phyloP scores from a whole-genome alignment of 2,113 vertebrate species.

The Peromyscus polionotus region DNA sequence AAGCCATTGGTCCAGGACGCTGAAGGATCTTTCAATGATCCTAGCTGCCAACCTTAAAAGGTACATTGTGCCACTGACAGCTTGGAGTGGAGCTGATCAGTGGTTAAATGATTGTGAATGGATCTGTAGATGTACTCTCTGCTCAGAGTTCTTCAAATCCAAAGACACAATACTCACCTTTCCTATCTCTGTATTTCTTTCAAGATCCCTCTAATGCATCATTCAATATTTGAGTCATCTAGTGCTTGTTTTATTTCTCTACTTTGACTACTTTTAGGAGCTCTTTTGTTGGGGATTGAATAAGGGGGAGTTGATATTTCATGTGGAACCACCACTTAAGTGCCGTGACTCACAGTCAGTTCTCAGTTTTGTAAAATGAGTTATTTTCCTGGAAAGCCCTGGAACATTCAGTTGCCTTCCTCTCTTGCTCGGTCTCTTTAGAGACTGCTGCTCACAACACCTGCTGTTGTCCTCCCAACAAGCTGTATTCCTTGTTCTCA shows the following conservation, averaged over 20 bases:
- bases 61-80: no score
- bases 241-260: background rate
- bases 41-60: background rate
- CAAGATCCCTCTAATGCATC: background rate
- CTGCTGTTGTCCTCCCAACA: background rate
- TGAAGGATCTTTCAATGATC: background rate
- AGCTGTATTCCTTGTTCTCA: background rate
- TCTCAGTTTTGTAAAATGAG: background rate
- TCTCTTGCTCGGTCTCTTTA: background rate
- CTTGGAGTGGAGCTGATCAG: background rate
- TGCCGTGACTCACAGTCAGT: background rate
- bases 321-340: conserved; percentile 6
- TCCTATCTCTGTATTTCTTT: background rate
- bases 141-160: background rate
- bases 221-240: background rate
- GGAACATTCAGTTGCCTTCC: background rate
- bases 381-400: background rate
- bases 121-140: background rate
- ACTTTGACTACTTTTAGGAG: background rate
- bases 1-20: no score
- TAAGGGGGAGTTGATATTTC: background rate
- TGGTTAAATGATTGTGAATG: background rate
- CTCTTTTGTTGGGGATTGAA: background rate
- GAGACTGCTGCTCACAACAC: background rate
- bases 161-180: background rate